Conservation (phyloP, 2,888 invertebrate genomes). For the Liopterus haemorrhoidalis region DNA sequence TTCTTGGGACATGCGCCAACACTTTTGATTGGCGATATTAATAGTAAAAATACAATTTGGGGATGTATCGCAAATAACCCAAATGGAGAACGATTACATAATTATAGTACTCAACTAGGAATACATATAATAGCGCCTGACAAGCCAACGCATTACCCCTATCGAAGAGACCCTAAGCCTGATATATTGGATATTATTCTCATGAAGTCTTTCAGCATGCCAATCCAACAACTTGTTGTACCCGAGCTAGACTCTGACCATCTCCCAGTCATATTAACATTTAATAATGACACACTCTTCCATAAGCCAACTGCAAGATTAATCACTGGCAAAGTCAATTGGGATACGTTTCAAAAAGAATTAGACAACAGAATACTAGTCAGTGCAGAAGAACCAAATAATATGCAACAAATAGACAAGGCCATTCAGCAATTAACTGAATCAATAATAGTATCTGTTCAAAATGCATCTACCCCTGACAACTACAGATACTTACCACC, state of each 20-base stretch:
- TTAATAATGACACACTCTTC: constrained; percentile 6
- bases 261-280: constrained; percentile 14
- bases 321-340: constrained; percentile 3
- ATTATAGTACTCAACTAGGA: not conserved
- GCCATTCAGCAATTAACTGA: constrained; percentile 1
- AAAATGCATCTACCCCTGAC: not conserved
- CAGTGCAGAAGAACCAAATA: not conserved
- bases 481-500: not conserved
- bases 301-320: constrained; percentile 10
- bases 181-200: constrained; percentile 15
- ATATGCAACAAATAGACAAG: not conserved
- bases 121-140: constrained; percentile 5
- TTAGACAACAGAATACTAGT: not conserved
- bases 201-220: not conserved
- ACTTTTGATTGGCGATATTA: constrained; percentile 12
- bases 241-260: constrained; percentile 18
- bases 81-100: constrained; percentile 16
- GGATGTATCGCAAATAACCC: constrained; percentile 15
- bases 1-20: constrained; percentile 9
- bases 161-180: constrained; percentile 11
- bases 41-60: constrained; percentile 15
- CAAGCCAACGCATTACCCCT: constrained; percentile 12
- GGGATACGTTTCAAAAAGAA: not conserved
- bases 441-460: not conserved
- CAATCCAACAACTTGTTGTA: constrained; percentile 7